These are phyloP conservation scores for Limulus polyphemus DNA, from an alignment of 2,888 invertebrate species.

Conservation along the genomic window DNA sequence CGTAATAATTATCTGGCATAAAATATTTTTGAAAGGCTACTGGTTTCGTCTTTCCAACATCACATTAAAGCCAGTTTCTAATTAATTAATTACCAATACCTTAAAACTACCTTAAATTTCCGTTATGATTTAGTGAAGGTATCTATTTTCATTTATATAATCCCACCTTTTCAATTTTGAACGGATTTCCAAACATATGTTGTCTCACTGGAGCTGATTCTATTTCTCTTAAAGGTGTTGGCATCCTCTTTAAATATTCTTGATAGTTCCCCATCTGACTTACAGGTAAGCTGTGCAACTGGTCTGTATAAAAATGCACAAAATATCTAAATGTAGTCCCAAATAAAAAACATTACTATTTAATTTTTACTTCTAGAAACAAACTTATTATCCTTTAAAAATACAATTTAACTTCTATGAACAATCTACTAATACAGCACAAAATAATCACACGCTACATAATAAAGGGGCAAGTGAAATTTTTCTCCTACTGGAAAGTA, in stretches of 20 bases:
- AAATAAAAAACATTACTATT: not conserved
- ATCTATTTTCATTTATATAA: not conserved
- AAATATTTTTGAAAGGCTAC: no score
- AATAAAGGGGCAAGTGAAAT: no score
- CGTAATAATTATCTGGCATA: no score
- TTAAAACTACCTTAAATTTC: no score
- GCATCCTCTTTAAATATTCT: constrained; percentile 88
- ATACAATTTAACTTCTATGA: no score
- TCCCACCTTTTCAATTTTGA: constrained; percentile 88
- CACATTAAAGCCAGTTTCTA: not conserved
- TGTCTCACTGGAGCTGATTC: constrained; percentile 89
- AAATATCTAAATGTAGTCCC: constrained; percentile 1
- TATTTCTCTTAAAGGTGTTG: constrained; percentile 80
- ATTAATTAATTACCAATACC: not conserved
- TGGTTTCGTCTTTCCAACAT: no score
- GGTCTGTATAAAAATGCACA: constrained; percentile 45
- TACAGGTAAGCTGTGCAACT: constrained; percentile 86
- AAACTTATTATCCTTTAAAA: not conserved
- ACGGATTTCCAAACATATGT: constrained; percentile 99
- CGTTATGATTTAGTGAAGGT: no score
- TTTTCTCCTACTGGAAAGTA: no score
- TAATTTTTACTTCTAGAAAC: not conserved
- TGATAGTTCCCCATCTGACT: constrained; percentile 99
- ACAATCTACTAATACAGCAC: no score
- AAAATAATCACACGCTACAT: no score